Evolutionary conservation across 2,888 invertebrate species (phyloP).

Genomic region (Aproaerema taeniolella): DNA sequence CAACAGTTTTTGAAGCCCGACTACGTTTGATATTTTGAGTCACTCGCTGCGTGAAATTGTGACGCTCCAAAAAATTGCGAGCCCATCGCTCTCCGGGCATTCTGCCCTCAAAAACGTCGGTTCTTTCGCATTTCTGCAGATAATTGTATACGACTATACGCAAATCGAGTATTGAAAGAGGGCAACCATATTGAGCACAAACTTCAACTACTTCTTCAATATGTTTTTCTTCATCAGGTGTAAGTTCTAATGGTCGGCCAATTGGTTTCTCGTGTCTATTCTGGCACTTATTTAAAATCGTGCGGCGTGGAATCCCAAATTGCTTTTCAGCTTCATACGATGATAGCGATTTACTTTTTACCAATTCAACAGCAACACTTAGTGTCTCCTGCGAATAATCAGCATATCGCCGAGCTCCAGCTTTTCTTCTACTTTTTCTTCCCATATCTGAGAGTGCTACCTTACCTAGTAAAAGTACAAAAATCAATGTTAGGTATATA

Average conservation of each 20-base stretch:
- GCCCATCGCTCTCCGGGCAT: slow-evolving; percentile 16
- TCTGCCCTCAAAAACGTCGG: slow-evolving; percentile 11
- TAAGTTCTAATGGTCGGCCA: neutral
- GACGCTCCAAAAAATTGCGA: slow-evolving; percentile 10
- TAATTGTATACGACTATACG: slow-evolving; percentile 12
- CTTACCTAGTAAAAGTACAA: no score
- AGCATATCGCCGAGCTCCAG: slow-evolving; percentile 10
- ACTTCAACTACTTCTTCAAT: neutral
- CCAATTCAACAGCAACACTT: slow-evolving; percentile 11
- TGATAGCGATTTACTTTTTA: slow-evolving; percentile 13
- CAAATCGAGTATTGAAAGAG: neutral
- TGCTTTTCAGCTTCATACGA: slow-evolving; percentile 18
- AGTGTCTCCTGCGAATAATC: slow-evolving; percentile 15
- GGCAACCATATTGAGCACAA: neutral
- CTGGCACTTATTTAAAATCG: slow-evolving; percentile 23
- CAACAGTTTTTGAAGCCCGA: slow-evolving; percentile 13
- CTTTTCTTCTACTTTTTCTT: neutral
- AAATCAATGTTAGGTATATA: no score
- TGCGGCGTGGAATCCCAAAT: slow-evolving; percentile 20
- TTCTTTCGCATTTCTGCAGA: slow-evolving; percentile 11
- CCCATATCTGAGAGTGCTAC: no score
- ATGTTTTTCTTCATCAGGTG: neutral
- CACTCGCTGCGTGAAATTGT: slow-evolving; percentile 8
- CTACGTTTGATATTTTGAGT: slow-evolving; percentile 15
- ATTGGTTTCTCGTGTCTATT: slow-evolving; percentile 15